Conservation (phyloP, 2,888 invertebrate genomes). For the Glyphotaelius pellucidus region DNA sequence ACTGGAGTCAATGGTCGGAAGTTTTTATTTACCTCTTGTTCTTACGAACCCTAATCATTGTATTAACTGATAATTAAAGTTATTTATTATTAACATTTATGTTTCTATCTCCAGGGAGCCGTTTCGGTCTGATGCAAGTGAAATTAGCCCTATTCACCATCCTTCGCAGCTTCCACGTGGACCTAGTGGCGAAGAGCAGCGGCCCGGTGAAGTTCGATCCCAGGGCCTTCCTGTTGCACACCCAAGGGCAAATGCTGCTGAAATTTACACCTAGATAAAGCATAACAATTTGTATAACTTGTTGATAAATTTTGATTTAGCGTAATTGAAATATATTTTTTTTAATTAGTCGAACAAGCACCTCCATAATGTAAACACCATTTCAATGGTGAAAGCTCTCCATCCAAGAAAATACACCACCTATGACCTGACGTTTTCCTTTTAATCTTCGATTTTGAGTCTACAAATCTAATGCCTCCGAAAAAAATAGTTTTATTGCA, state of each 20-base stretch:
- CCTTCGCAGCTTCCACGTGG: slow-evolving; percentile 68
- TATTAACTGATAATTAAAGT: no score
- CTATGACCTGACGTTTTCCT: no score
- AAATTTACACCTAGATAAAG: slow-evolving; percentile 62
- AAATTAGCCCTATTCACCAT: slow-evolving; percentile 68
- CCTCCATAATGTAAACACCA: no score
- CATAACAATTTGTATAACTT: neutral
- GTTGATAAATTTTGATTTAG: neutral
- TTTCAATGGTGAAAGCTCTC: no score
- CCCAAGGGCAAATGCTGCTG: slow-evolving; percentile 67
- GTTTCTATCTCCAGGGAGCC: slow-evolving; percentile 66
- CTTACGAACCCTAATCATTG: neutral
- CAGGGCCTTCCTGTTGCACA: slow-evolving; percentile 65
- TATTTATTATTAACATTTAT: neutral
- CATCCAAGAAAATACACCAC: no score
- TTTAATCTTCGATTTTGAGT: no score
- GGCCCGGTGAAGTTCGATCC: slow-evolving; percentile 67
- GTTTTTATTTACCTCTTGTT: neutral
- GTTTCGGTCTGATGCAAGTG: slow-evolving; percentile 69
- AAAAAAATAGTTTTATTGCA: no score
- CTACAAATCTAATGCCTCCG: no score
- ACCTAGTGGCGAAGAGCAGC: slow-evolving; percentile 67
- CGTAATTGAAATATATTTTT: no score
- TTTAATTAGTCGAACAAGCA: neutral
- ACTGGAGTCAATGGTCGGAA: neutral